Evolutionary conservation across 2,888 invertebrate genomes (phyloP).

Genomic region (Gnatocerus cornutus): DNA sequence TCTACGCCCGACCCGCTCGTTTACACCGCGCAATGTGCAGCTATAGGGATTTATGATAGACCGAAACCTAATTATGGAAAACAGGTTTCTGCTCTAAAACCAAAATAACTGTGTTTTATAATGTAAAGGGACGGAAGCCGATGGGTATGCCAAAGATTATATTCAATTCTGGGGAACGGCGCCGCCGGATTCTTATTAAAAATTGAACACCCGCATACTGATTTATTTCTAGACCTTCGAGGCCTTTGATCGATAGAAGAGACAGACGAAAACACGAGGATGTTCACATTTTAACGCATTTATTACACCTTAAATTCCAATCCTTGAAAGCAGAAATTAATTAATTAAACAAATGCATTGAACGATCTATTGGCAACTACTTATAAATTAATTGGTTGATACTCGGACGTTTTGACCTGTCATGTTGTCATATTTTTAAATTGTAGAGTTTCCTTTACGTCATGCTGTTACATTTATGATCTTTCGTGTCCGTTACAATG

Average conservation of each 20-base stretch:
- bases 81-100: conserved; percentile 41
- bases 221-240: conserved; percentile 30
- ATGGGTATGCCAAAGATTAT: conserved; percentile 19
- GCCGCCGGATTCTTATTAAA: conserved; percentile 37
- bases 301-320: not conserved
- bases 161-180: conserved; percentile 32
- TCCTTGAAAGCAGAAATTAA: no score
- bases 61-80: conserved; percentile 59
- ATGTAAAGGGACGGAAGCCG: conserved; percentile 7
- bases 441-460: no score
- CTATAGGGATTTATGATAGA: conserved; percentile 58
- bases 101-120: conserved; percentile 24
- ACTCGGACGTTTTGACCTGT: no score
- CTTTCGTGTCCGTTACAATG: no score
- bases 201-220: conserved; percentile 31
- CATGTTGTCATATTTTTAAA: no score
- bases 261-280: not conserved
- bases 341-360: no score
- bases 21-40: conserved; percentile 57
- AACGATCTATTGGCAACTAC: no score
- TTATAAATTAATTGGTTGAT: no score
- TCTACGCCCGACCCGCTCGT: conserved; percentile 59
- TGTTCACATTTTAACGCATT: not conserved
- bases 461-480: no score
- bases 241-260: conserved; percentile 17